Conservation (phyloP, 2,797 vertebrate genomes). For the Anolis apletophallus region DNA sequence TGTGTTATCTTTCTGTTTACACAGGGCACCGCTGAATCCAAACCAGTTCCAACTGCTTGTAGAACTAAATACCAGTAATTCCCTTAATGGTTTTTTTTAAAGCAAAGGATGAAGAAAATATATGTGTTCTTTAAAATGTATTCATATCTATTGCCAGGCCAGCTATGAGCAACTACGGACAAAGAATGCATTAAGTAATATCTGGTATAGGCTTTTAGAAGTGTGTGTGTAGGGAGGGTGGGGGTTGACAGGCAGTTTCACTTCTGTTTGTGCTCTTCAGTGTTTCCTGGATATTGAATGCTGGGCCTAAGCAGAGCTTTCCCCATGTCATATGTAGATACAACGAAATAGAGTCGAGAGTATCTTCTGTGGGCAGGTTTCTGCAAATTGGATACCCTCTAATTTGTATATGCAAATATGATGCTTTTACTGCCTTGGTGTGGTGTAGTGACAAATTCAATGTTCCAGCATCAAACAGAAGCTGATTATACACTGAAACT, state of each 20-base stretch:
- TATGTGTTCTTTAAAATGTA: not conserved
- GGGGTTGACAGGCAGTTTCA: not conserved
- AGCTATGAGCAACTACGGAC: not conserved
- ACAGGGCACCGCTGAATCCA: not conserved
- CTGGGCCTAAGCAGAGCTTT: not conserved
- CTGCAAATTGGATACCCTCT: not conserved
- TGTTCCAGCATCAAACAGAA: not conserved
- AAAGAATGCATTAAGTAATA: not conserved
- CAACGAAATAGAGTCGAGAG: not conserved
- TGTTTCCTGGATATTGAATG: slow-evolving; percentile 7
- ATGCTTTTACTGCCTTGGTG: not conserved
- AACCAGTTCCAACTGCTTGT: not conserved
- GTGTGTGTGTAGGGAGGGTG: not conserved
- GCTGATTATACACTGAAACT: not conserved
- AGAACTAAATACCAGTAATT: not conserved
- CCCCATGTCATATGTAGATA: not conserved
- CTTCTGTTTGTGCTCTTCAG: not conserved
- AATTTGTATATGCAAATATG: not conserved
- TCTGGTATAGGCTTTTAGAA: not conserved
- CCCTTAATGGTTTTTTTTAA: not conserved
- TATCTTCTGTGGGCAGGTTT: not conserved
- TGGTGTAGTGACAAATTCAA: not conserved
- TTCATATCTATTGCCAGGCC: not conserved
- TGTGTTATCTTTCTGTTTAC: not conserved
- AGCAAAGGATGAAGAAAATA: not conserved